Conservation (phyloP, 2,113 vertebrate species). For the Stigmatopora nigra region DNA sequence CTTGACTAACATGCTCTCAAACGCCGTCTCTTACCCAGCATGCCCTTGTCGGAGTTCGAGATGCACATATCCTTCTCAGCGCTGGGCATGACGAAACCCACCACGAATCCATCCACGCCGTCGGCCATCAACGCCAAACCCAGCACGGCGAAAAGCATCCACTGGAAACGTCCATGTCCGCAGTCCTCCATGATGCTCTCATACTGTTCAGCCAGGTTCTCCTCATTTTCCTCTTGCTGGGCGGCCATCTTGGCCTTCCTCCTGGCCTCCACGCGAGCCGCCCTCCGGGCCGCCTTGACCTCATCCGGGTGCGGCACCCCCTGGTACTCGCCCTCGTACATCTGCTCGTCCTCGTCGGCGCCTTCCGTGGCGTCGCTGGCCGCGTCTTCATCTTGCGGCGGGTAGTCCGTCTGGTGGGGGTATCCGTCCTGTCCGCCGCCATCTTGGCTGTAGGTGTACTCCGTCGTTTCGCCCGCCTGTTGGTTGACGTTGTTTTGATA, state of each 20-base stretch:
- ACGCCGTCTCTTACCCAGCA: slow-evolving; percentile 81
- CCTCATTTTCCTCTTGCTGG: slow-evolving; percentile 71
- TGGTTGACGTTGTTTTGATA: slow-evolving; percentile 75
- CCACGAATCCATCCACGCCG: slow-evolving; percentile 93
- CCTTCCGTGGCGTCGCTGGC: slow-evolving; percentile 92
- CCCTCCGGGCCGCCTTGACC: slow-evolving; percentile 76
- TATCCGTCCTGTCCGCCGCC: slow-evolving; percentile 69
- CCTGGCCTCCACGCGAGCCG: slow-evolving; percentile 78
- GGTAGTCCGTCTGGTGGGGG: slow-evolving; percentile 72
- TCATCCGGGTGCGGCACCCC: slow-evolving; percentile 93
- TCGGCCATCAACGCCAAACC: slow-evolving; percentile 96
- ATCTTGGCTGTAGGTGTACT: slow-evolving; percentile 69
- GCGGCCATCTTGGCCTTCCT: slow-evolving; percentile 81
- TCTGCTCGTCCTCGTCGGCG: slow-evolving; percentile 89
- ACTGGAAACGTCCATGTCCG: slow-evolving; percentile 94
- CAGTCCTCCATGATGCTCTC: slow-evolving; percentile 96
- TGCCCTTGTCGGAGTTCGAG: slow-evolving; percentile 89
- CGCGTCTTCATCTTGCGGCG: slow-evolving; percentile 77
- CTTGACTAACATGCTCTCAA: too few relatives aligned
- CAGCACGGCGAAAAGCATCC: slow-evolving; percentile 88
- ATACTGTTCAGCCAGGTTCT: slow-evolving; percentile 84
- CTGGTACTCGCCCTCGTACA: slow-evolving; percentile 98
- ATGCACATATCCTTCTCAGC: slow-evolving; percentile 98
- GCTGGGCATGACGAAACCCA: slow-evolving; percentile 90
- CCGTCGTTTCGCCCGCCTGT: slow-evolving; percentile 68